phyloP scores from a whole-genome alignment of 2,888 invertebrate genomes.

The Byasa hedistus region DNA sequence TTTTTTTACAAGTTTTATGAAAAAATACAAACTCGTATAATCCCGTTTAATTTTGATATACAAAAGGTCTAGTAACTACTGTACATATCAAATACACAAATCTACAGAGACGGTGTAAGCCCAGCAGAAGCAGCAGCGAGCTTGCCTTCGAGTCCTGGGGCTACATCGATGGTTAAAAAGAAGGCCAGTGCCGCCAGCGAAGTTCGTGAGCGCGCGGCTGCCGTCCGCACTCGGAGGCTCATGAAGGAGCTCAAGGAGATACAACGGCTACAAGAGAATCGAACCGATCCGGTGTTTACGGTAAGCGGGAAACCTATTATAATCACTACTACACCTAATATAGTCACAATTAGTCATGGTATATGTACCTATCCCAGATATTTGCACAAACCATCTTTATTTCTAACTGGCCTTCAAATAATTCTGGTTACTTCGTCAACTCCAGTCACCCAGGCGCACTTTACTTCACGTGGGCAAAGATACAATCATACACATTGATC shows the following conservation, averaged over 20 bases:
- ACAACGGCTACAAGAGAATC: slow-evolving; percentile 84
- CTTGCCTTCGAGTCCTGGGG: slow-evolving; percentile 71
- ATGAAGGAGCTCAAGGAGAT: slow-evolving; percentile 93
- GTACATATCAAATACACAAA: neutral
- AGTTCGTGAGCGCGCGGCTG: slow-evolving; percentile 70
- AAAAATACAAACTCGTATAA: too few relatives aligned
- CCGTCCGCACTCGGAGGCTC: slow-evolving; percentile 85
- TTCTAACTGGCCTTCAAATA: too few relatives aligned
- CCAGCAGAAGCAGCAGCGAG: slow-evolving; percentile 73
- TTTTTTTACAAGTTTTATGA: too few relatives aligned
- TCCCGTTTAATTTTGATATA: too few relatives aligned
- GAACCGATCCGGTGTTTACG: slow-evolving; percentile 87
- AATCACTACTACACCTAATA: neutral
- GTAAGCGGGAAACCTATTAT: slow-evolving; percentile 54
- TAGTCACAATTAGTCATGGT: too few relatives aligned
- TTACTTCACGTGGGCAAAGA: too few relatives aligned
- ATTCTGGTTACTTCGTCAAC: too few relatives aligned
- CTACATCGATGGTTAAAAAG: slow-evolving; percentile 70
- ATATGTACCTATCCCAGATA: too few relatives aligned
- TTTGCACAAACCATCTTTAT: too few relatives aligned
- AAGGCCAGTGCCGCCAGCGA: slow-evolving; percentile 64
- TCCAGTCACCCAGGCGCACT: too few relatives aligned
- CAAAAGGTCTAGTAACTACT: too few relatives aligned
- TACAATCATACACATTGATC: too few relatives aligned
- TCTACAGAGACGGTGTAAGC: slow-evolving; percentile 69